phyloP scores from a whole-genome alignment of 2,113 vertebrate species.

The Scolopax mira region DNA sequence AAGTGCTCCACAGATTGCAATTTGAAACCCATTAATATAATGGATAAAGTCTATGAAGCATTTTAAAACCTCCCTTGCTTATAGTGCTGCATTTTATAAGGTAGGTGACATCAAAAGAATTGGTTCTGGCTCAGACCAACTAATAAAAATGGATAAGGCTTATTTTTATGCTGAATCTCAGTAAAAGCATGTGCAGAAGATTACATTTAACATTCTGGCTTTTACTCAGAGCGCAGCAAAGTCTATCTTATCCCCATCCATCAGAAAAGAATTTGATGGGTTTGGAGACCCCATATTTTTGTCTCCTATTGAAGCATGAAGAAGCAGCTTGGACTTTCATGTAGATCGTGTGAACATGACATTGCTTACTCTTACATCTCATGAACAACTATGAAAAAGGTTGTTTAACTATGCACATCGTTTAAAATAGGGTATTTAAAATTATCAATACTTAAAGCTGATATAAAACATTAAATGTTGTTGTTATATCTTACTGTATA shows the following conservation, averaged over 20 bases:
- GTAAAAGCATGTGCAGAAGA: conserved; percentile 72
- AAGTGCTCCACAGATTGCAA: conserved; percentile 52
- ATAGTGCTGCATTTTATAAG: conserved; percentile 14
- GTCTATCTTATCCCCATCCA: conserved; percentile 59
- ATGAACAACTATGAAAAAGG: not conserved
- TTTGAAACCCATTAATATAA: conserved; percentile 65
- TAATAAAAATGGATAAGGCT: conserved; percentile 68
- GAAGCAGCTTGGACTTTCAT: not conserved
- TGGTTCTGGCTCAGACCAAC: conserved; percentile 60
- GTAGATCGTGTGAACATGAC: not conserved
- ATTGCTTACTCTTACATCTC: not conserved
- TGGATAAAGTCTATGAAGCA: conserved; percentile 63
- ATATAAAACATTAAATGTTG: not conserved
- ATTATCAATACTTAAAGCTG: not conserved
- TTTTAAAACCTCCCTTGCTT: conserved; percentile 61
- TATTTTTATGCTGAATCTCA: conserved; percentile 75
- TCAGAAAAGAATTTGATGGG: conserved; percentile 42
- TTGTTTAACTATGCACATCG: not conserved
- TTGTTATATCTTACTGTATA: not conserved
- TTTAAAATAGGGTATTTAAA: not conserved
- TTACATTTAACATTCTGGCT: conserved; percentile 73
- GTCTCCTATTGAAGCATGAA: not conserved
- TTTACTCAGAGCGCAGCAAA: conserved; percentile 61
- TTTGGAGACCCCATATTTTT: conserved; percentile 19
- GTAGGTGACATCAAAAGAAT: conserved; percentile 55